Evolutionary conservation across 2,888 invertebrate species (phyloP).

Genomic region (Drosophila demipolita): DNA sequence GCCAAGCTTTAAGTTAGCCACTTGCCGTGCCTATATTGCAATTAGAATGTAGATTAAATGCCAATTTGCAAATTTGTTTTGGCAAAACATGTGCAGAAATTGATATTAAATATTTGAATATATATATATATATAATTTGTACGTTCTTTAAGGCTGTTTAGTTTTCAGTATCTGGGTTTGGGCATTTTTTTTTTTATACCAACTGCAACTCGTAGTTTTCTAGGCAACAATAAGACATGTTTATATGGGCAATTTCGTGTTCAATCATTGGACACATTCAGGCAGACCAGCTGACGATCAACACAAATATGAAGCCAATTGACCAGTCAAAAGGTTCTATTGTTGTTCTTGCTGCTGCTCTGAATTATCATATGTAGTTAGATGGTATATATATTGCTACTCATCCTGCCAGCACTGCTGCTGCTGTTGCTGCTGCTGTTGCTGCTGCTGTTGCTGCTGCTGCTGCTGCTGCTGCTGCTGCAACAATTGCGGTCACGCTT

Average conservation of each 20-base stretch:
- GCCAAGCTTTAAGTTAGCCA: slow-evolving; percentile 30
- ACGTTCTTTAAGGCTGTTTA: background rate
- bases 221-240: background rate
- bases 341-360: slow-evolving; percentile 28
- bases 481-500: slow-evolving; percentile 79
- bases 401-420: slow-evolving; percentile 44
- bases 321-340: slow-evolving; percentile 51
- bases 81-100: background rate
- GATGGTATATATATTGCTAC: slow-evolving; percentile 47
- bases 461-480: slow-evolving; percentile 6
- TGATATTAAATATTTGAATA: background rate
- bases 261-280: background rate
- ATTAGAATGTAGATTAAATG: background rate
- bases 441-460: background rate
- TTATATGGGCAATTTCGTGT: background rate
- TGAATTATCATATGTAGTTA: slow-evolving; percentile 25
- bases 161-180: background rate
- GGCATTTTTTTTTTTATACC: too few relatives aligned
- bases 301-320: slow-evolving; percentile 36
- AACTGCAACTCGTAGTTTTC: background rate
- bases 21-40: slow-evolving; percentile 10
- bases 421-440: background rate
- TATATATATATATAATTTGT: background rate
- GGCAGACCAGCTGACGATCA: slow-evolving; percentile 2
- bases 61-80: background rate